Conservation (phyloP, 2,113 vertebrate genomes). For the Antechinus flavipes region DNA sequence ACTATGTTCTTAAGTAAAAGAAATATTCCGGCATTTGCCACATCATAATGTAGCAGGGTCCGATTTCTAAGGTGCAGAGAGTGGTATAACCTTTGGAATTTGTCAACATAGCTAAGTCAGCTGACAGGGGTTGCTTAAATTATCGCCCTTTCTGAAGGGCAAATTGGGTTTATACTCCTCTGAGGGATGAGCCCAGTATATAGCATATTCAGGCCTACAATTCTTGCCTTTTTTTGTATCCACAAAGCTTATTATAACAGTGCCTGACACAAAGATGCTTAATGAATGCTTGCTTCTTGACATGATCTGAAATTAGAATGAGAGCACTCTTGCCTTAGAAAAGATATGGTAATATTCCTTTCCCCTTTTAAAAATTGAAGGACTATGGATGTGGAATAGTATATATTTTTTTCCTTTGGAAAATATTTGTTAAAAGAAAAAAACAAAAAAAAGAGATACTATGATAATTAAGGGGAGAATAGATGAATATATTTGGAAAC, state of each 20-base stretch:
- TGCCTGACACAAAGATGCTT: not conserved
- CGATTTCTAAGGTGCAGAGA: slow-evolving; percentile 32
- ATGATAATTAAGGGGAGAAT: not conserved
- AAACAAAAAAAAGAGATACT: no score
- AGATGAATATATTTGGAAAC: not conserved
- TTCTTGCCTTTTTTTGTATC: not conserved
- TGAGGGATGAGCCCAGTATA: slow-evolving; percentile 11
- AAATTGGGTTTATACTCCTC: slow-evolving; percentile 28
- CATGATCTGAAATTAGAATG: not conserved
- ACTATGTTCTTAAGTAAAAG: not conserved
- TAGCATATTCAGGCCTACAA: not conserved
- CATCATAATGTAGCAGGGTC: slow-evolving; percentile 18
- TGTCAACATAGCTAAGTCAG: slow-evolving; percentile 41
- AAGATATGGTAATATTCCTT: not conserved
- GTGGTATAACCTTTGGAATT: slow-evolving; percentile 33
- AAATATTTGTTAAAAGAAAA: not conserved
- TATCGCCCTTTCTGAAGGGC: slow-evolving; percentile 54
- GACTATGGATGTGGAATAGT: not conserved
- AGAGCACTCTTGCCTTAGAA: not conserved
- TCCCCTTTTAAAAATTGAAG: not conserved
- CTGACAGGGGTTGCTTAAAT: slow-evolving; percentile 31
- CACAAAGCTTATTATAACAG: not conserved
- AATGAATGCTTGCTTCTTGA: not conserved
- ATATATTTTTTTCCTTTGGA: not conserved
- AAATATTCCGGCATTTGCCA: slow-evolving; percentile 14